Base-by-base conservation (phyloP, 2,113 vertebrate genomes). In the Vidua macroura region DNA sequence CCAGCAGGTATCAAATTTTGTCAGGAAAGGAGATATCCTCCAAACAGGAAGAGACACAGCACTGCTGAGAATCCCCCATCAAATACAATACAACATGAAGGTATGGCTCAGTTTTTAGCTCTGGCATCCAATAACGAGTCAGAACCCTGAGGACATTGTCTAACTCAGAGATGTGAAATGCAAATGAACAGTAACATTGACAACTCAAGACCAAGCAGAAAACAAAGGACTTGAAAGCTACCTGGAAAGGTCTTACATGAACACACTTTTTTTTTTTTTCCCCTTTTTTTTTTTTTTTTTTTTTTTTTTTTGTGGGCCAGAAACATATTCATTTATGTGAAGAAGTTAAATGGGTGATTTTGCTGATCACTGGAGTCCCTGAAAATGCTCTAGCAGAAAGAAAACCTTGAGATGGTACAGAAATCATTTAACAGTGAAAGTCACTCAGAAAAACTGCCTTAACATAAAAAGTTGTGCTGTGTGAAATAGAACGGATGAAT, bases 71-170 rank as follows among this genome's bases (percentile, higher is more conserved):
- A 91, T 88, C 63, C 87, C 86, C 68, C 96, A 97, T 97, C 95
- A 97, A 95, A 96, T 95, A 96, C 97, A 97, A 97, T 95, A 97
- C 88, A 95, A 97, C 83, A 93, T 97, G 96, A 97, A 97, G 94
- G 95, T 96, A 93, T 25, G 41, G 88, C 88, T 95, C 84, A 56
- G 81, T 52, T 83, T 95, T 92, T 73, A 96, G 90, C 87, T 83
- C 88, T 93, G 86, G 73, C 94, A 90, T 96, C 96, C 93, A 96
- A 92, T 94, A 96, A 95, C 49, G 1, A 97, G 93, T 87, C 86
- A 95, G 96, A 97, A 96, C 95, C 97, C 96, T 1, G 95, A 96
- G 96, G 96, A 95, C 93, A 97, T 95, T 97, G 96, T 97, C 96
- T 97, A 92, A 95, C 86, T 93, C 76, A 93, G 94, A 95, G 95